phyloP scores from a whole-genome alignment of 1,140 invertebrate species.

The Ceratina calcarata region DNA sequence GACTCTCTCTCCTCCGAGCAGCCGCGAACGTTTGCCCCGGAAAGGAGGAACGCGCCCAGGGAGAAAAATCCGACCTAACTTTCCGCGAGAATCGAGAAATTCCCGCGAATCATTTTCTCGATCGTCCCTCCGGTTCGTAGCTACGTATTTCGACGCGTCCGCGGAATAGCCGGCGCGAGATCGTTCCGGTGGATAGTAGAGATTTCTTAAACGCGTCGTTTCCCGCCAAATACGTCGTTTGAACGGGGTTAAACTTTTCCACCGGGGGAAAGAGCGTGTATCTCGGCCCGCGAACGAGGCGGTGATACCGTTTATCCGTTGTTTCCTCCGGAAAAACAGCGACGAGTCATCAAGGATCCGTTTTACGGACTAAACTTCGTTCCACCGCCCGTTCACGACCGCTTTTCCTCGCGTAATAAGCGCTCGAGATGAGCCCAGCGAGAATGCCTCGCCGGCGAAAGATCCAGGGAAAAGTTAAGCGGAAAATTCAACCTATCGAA shows the following conservation, averaged over 20 bases:
- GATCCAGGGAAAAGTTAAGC: background rate
- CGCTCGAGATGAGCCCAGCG: conserved; percentile 14
- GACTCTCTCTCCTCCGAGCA: conserved; percentile 20
- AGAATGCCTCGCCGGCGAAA: background rate
- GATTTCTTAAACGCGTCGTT: too few species aligned
- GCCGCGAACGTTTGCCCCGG: conserved; percentile 32
- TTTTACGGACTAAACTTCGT: conserved; percentile 58
- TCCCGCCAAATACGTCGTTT: too few species aligned
- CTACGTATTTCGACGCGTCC: too few species aligned
- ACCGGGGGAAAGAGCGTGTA: conserved; percentile 19
- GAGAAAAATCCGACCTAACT: conserved; percentile 35
- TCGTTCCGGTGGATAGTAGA: too few species aligned
- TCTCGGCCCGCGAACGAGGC: conserved; percentile 45
- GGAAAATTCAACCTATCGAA: too few species aligned
- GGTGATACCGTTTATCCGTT: conserved; percentile 52
- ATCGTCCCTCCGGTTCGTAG: too few species aligned
- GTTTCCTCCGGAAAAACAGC: conserved; percentile 56
- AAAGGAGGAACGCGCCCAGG: conserved; percentile 30
- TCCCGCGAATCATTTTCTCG: background rate
- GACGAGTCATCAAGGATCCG: conserved; percentile 59
- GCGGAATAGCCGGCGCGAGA: too few species aligned
- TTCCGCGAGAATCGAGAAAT: conserved; percentile 21
- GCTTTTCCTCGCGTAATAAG: conserved; percentile 23
- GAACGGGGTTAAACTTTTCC: background rate
- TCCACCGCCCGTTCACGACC: conserved; percentile 15